A percentile compares a stretch with the other conserved stretches of the same genome.
These are phyloP conservation scores for Trigoniulus corallinus DNA, from an alignment of 1,140 invertebrate genomes.

Conservation along the genomic window DNA sequence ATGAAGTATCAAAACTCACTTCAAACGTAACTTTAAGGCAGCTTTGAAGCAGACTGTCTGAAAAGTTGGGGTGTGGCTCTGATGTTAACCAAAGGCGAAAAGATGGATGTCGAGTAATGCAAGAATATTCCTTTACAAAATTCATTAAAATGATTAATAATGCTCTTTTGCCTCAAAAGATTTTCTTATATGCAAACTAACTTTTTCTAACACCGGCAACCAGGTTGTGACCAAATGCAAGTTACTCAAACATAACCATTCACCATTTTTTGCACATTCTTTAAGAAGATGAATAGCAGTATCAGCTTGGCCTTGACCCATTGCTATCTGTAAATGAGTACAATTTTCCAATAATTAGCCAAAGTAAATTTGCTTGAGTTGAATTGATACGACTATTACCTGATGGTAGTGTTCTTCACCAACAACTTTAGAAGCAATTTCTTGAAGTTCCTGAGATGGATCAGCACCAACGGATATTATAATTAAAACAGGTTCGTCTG, in stretches of 20 bases:
- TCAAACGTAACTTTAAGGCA: constrained; percentile 75
- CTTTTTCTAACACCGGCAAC: constrained; percentile 53
- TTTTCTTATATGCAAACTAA: constrained; percentile 13
- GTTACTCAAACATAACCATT: constrained; percentile 73
- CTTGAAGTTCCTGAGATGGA: constrained; percentile 57
- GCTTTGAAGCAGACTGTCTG: constrained; percentile 39
- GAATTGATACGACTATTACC: constrained; percentile 26
- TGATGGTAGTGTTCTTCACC: constrained; percentile 40
- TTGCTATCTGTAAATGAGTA: constrained; percentile 37
- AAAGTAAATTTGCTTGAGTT: constrained; percentile 2
- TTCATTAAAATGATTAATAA: too few relatives aligned
- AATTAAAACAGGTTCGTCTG: constrained; percentile 52
- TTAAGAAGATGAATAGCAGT: constrained; percentile 36
- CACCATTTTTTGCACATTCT: constrained; percentile 35
- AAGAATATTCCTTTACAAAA: constrained; percentile 36
- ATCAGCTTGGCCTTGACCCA: constrained; percentile 55
- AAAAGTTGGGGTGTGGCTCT: constrained; percentile 48
- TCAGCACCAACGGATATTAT: constrained; percentile 57
- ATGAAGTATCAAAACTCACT: constrained; percentile 28
- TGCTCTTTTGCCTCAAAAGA: too few relatives aligned
- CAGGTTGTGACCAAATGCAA: constrained; percentile 67
- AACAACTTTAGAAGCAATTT: constrained; percentile 37
- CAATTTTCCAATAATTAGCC: constrained; percentile 4
- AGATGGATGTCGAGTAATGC: constrained; percentile 35
- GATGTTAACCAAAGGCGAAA: constrained; percentile 64